Evolutionary conservation across 2,113 vertebrate genomes (phyloP), one percentile per base, ranked within the genome.

Genomic region (Ctenomys sociabilis): DNA sequence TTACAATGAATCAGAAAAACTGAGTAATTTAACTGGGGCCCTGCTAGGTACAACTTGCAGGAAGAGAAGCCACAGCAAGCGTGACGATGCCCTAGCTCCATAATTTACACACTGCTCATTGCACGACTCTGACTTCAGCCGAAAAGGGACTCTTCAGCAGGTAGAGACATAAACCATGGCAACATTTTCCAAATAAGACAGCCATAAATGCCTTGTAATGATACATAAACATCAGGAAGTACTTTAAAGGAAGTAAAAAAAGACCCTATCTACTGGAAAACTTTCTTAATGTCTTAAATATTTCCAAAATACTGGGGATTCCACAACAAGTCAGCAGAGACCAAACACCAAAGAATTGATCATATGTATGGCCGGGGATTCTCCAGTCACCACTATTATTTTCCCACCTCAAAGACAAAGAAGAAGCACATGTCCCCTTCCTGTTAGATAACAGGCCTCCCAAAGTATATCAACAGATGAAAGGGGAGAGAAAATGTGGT

Each of bases 171-270:
- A 40, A 87, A 66, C 7, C 32, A 88, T 10, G 37, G 30, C 75
- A 30, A 30, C 17, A 32, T 80, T 91, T 54, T 81, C 75, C 10
- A 72, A 59, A 0, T 45, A 49, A 95, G 19, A 35, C n/a, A 95
- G 22, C 35, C n/a, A 95, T 64, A 94, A 94, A 87, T 77, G 32
- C 57, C 81, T 54, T 84, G 26, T 96, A 35, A 80, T 77, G 61
- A 92, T 72, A 87, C 66, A 84, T 40, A 95, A 32, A 75, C 88
- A 93, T 87, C 91, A 83, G 72, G 78, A 96, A 97, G 73, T 86
- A 66, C 43, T 90, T 97, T 87, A 92, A 96, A 97, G 95, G 95
- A 98, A 96, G 93, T 98, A 66, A 96, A 59, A 97, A 94, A 96
- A 89, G 49, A 32, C 59, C 80, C 64, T 88, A 90, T 92, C 80